Conservation (phyloP, 1,140 invertebrate genomes). For the Panagrolaimus sp. region DNA sequence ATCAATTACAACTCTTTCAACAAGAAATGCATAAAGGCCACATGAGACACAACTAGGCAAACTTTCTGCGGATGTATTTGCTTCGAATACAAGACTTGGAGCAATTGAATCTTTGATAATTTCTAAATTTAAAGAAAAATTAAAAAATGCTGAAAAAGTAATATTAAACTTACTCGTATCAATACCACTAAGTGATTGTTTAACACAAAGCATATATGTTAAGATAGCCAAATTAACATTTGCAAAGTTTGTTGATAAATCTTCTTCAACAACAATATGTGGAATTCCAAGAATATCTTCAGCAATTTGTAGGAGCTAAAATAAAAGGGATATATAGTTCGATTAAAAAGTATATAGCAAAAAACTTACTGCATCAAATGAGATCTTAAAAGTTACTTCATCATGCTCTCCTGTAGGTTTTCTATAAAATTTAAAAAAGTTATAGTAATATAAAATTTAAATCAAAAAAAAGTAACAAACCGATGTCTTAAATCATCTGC, state of each 20-base stretch:
- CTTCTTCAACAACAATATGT: not conserved
- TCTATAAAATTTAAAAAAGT: not conserved
- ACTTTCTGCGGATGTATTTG: not conserved
- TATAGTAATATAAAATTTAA: not conserved
- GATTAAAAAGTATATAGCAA: not conserved
- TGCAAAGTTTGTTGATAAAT: not conserved
- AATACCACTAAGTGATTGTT: conserved; percentile 7
- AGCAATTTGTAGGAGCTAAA: conserved; percentile 4
- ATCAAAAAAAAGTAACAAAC: not conserved
- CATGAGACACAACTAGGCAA: not conserved
- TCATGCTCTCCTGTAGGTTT: not conserved
- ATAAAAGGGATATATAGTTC: not conserved
- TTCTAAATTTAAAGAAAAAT: not conserved
- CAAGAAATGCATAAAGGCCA: conserved; percentile 8
- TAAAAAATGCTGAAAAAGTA: not conserved
- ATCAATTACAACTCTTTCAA: conserved; percentile 2
- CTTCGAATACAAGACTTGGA: not conserved
- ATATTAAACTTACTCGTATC: conserved; percentile 2
- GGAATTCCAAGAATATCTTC: conserved; percentile 11
- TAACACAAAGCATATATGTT: conserved; percentile 4
- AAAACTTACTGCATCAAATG: conserved; percentile 10
- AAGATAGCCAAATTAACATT: conserved; percentile 7
- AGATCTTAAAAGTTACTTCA: conserved; percentile 5
- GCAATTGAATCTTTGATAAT: not conserved
- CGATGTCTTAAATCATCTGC: conserved; percentile 2